Percentiles rank a stretch among this genome's conserved stretches.
These are phyloP conservation scores for Chaetorhynchus papuensis DNA, from an alignment of 2,113 vertebrate species.

Conservation along the genomic window DNA sequence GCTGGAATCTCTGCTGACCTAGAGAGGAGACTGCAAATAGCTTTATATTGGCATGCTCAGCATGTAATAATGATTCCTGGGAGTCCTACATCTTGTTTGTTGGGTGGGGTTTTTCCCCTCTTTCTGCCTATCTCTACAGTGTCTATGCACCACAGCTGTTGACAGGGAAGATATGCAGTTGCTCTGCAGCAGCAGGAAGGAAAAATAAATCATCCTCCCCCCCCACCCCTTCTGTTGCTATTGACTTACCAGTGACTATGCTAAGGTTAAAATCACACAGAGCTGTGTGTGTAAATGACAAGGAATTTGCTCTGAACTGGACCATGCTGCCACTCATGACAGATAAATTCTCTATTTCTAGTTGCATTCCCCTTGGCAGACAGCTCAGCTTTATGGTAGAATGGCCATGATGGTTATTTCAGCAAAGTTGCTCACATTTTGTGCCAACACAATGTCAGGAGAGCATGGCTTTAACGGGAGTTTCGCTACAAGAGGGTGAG, in stretches of 20 bases:
- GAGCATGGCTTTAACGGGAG: neutral
- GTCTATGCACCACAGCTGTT: constrained; percentile 47
- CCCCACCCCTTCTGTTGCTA: neutral
- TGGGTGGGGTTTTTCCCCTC: neutral
- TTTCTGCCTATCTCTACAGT: neutral
- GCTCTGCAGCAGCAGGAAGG: constrained; percentile 27
- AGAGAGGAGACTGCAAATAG: constrained; percentile 17
- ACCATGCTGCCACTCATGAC: neutral
- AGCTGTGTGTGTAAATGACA: neutral
- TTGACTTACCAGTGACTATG: neutral
- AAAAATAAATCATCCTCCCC: constrained; percentile 22
- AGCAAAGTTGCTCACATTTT: neutral
- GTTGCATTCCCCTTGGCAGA: neutral
- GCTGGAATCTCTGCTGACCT: constrained; percentile 16
- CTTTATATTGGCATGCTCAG: constrained; percentile 29
- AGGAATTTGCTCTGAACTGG: constrained; percentile 25
- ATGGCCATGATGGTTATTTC: neutral
- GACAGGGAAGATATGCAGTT: constrained; percentile 53
- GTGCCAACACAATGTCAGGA: neutral
- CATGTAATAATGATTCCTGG: constrained; percentile 39
- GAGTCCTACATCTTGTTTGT: constrained; percentile 21
- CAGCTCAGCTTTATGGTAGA: neutral
- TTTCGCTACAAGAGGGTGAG: neutral
- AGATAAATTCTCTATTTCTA: neutral
- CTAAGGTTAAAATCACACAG: constrained; percentile 36